Conservation (phyloP, 2,888 invertebrate genomes). For the Blastobasis lacticolella region DNA sequence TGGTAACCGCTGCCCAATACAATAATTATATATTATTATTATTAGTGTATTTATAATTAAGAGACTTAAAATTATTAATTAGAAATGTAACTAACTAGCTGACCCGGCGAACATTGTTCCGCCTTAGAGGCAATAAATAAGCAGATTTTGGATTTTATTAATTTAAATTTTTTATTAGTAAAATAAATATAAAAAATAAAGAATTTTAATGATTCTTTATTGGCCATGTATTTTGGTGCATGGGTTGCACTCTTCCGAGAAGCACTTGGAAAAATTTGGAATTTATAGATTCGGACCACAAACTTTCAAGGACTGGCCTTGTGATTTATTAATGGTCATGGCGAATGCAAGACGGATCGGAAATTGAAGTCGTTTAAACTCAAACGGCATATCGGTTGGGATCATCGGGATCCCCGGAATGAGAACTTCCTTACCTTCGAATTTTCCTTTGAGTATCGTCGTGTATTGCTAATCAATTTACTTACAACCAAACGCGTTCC, state of each 20-base stretch:
- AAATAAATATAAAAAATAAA: too few relatives aligned
- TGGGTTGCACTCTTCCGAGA: too few relatives aligned
- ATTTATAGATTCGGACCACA: constrained; percentile 11
- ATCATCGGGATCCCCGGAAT: constrained; percentile 17
- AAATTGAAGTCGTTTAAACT: constrained; percentile 15
- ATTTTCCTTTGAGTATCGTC: constrained; percentile 12
- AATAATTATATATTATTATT: too few relatives aligned
- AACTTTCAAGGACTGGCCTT: constrained; percentile 14
- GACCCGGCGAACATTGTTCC: too few relatives aligned
- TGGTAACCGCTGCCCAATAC: too few relatives aligned
- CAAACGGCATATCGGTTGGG: constrained; percentile 15
- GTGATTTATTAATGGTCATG: constrained; percentile 14
- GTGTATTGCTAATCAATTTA: constrained; percentile 18
- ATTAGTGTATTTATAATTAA: too few relatives aligned
- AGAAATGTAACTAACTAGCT: too few relatives aligned
- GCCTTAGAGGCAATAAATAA: too few relatives aligned
- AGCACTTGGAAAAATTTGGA: constrained; percentile 13
- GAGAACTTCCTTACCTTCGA: constrained; percentile 14
- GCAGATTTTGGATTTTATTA: too few relatives aligned
- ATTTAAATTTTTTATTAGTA: too few relatives aligned
- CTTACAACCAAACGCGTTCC: constrained; percentile 17
- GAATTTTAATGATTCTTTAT: constrained; percentile 6
- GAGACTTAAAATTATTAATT: too few relatives aligned
- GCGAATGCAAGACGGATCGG: constrained; percentile 18
- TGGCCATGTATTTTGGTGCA: too few relatives aligned